phyloP scores from a whole-genome alignment of 2,888 invertebrate genomes.

The Corbicula japonica region DNA sequence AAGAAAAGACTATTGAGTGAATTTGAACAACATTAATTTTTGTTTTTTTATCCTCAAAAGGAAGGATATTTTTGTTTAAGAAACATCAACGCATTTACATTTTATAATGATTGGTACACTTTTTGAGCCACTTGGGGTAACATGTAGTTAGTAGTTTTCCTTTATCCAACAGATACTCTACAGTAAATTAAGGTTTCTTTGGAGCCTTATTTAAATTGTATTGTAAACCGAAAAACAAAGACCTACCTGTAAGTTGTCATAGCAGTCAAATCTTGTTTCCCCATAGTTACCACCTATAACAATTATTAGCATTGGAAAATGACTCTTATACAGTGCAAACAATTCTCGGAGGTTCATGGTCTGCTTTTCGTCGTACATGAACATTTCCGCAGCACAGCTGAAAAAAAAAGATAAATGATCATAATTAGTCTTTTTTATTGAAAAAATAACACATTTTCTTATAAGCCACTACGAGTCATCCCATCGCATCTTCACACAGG shows the following conservation, averaged over 20 bases:
- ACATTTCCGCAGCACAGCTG: slow-evolving; percentile 29
- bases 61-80: neutral
- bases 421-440: no score
- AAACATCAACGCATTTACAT: neutral
- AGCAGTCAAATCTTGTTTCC: slow-evolving; percentile 48
- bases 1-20: neutral
- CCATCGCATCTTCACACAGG: no score
- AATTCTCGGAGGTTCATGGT: slow-evolving; percentile 29
- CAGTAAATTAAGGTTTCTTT: neutral
- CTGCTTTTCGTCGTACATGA: slow-evolving; percentile 44
- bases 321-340: slow-evolving; percentile 33
- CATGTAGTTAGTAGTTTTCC: neutral
- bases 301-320: slow-evolving; percentile 49
- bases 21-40: neutral
- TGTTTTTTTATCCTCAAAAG: neutral
- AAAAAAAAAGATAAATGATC: no score
- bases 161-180: neutral
- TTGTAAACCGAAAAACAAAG: neutral
- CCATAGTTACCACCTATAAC: slow-evolving; percentile 55
- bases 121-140: neutral
- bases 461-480: no score
- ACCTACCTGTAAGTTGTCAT: slow-evolving; percentile 50
- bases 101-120: neutral
- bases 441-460: no score
- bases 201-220: neutral